Evolutionary conservation across 2,797 vertebrate species (phyloP).

Genomic region (Acomys russatus): DNA sequence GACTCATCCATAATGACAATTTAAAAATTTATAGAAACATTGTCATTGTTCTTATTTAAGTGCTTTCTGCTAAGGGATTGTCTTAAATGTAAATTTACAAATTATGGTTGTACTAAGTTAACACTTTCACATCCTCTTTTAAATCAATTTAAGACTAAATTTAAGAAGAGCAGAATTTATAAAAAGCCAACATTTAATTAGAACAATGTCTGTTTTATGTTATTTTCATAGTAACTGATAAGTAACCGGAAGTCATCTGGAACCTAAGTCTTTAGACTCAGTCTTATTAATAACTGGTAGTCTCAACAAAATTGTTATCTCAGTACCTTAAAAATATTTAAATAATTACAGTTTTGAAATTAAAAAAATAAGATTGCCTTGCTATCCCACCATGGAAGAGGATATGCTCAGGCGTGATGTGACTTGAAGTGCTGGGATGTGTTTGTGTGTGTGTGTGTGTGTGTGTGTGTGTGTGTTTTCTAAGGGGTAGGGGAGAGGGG

Average conservation of each 20-base stretch:
- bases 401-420: too few relatives aligned
- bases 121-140: background rate
- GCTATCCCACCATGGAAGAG: too few relatives aligned
- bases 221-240: background rate
- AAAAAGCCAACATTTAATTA: conserved; percentile 19
- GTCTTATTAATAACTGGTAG: background rate
- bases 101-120: conserved; percentile 15
- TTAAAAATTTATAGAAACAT: conserved; percentile 13
- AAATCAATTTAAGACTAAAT: conserved; percentile 49
- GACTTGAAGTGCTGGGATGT: too few relatives aligned
- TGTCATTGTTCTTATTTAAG: conserved; percentile 32
- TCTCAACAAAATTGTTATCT: background rate
- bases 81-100: conserved; percentile 42
- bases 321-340: conserved; percentile 18
- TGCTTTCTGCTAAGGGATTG: conserved; percentile 13
- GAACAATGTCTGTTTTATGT: background rate
- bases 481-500: too few relatives aligned
- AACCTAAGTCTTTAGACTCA: background rate
- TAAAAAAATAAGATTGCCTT: background rate
- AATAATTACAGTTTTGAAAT: conserved; percentile 24
- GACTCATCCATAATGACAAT: conserved; percentile 13
- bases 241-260: background rate
- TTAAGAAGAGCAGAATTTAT: conserved; percentile 44
- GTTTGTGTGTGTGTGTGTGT: too few relatives aligned
- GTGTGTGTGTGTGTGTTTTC: too few relatives aligned